Base-by-base conservation (phyloP, 2,888 invertebrate species). In the Caenorhabditis sp. region DNA sequence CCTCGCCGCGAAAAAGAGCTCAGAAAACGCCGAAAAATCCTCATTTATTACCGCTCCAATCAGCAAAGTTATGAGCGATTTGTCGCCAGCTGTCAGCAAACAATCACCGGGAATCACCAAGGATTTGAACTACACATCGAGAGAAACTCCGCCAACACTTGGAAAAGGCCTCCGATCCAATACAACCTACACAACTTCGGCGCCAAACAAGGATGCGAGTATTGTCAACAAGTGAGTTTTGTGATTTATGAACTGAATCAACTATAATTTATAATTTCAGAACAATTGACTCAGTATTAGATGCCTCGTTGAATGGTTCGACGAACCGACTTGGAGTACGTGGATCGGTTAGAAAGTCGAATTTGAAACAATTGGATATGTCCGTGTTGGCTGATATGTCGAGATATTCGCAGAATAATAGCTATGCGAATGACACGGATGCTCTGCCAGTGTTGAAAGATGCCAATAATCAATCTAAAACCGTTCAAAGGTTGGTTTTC, bases 111-210 rank as follows among this genome's bases (percentile, higher is more conserved):
- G 67, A 20, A 60, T 69, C 7, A 58, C 67, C 0, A 65, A 70
- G 38, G 80, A 80, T 60, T 63, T 80, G 31, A 76, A 78, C 26
- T 82, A 82, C 67, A 77, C 70, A 14, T 76, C 80, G 10, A 74
- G 67, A 26, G 71, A 73, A 58, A 64, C 70, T 0, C 78, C 80
- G 12, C 82, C 82, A 1, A 79, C 82, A 5, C 70, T 82, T 21
- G 82, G 78, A 23, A 71, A 75, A 31, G 82, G 82, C 10, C 67
- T 82, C 14, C 66, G 82, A 38, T 67, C 4, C 31, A 10, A 10
- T 31, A 31, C 31, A 10, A 10, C 31, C 31, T 31, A 31, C 10
- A 7, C 67, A 17, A 53, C 62, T 23, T 67, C 71, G 0, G 20
- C 63, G 17, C 36, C 57, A 7, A 72, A 67, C 27, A 63, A 64